Conservation (phyloP, 2,888 invertebrate genomes). For the Drosophila anomelani region DNA sequence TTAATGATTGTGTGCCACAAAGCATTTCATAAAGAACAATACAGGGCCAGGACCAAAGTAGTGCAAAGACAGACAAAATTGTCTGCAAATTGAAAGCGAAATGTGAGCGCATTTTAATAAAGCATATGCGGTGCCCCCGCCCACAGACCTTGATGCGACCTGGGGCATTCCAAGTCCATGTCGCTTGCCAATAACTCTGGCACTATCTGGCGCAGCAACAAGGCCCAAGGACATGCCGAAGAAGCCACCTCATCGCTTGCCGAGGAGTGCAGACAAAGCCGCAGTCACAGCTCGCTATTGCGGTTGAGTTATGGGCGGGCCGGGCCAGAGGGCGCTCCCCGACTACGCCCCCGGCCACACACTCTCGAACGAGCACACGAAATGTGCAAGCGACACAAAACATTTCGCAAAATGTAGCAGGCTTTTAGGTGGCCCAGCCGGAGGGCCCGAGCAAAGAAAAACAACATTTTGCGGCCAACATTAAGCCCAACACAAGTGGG, state of each 20-base stretch:
- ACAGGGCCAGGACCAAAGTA: conserved; percentile 29
- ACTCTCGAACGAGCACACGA: conserved; percentile 38
- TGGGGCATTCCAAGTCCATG: conserved; percentile 49
- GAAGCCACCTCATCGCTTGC: conserved; percentile 40
- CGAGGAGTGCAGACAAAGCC: conserved; percentile 80
- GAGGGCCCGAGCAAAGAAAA: conserved; percentile 43
- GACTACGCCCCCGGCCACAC: conserved; percentile 51
- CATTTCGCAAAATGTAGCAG: conserved; percentile 54
- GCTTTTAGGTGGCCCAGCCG: conserved; percentile 47
- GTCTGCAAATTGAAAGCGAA: conserved; percentile 80
- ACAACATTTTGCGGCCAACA: conserved; percentile 58
- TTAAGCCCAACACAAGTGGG: conserved; percentile 37
- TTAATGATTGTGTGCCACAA: conserved; percentile 53
- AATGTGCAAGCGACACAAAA: conserved; percentile 77
- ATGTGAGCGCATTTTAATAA: conserved; percentile 75
- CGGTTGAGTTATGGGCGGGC: conserved; percentile 63
- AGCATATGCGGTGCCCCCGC: conserved; percentile 70
- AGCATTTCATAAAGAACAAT: conserved; percentile 49
- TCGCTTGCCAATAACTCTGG: conserved; percentile 75
- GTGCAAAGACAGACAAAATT: conserved; percentile 45
- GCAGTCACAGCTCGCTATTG: conserved; percentile 64
- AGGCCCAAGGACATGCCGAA: conserved; percentile 11
- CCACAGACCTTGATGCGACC: conserved; percentile 7
- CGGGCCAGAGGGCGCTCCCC: conserved; percentile 24
- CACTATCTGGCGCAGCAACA: conserved; percentile 65